phyloP scores from a whole-genome alignment of 2,888 invertebrate species.

The Embidobia sp. region DNA sequence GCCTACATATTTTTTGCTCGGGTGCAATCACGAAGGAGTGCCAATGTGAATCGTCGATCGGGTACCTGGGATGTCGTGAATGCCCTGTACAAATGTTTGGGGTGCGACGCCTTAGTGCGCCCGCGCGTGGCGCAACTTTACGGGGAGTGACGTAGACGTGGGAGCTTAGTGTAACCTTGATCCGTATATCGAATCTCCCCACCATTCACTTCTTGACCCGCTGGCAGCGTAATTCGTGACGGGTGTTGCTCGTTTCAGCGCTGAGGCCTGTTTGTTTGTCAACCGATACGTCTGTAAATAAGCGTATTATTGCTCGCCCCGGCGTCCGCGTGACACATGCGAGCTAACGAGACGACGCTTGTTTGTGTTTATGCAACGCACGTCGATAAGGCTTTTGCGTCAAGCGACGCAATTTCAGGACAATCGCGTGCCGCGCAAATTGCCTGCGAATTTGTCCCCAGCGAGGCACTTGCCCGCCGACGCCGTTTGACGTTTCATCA shows the following conservation, averaged over 20 bases:
- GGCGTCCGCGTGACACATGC: constrained; percentile 31
- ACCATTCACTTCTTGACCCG: constrained; percentile 53
- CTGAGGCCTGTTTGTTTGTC: constrained; percentile 27
- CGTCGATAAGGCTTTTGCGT: constrained; percentile 18
- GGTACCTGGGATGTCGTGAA: constrained; percentile 34
- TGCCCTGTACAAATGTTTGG: constrained; percentile 22
- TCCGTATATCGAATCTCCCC: constrained; percentile 70
- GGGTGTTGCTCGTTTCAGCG: constrained; percentile 5
- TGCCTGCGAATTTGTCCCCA: constrained; percentile 10
- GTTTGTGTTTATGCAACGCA: constrained; percentile 26
- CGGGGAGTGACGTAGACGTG: constrained; percentile 42
- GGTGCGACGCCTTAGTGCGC: constrained; percentile 24
- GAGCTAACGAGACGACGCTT: constrained; percentile 29
- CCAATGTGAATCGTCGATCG: no score
- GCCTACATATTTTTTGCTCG: no score
- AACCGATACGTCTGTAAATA: constrained; percentile 26
- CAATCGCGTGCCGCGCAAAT: constrained; percentile 6
- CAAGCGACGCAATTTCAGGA: constrained; percentile 18
- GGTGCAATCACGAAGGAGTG: no score
- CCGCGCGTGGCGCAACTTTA: constrained; percentile 28
- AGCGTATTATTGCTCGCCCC: constrained; percentile 14
- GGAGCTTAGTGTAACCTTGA: constrained; percentile 76
- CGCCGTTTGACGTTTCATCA: constrained; percentile 11
- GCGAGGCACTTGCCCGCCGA: constrained; percentile 7
- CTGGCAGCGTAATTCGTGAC: constrained; percentile 43